phyloP scores from a whole-genome alignment of 1,140 invertebrate species.

The Ips typographus region DNA sequence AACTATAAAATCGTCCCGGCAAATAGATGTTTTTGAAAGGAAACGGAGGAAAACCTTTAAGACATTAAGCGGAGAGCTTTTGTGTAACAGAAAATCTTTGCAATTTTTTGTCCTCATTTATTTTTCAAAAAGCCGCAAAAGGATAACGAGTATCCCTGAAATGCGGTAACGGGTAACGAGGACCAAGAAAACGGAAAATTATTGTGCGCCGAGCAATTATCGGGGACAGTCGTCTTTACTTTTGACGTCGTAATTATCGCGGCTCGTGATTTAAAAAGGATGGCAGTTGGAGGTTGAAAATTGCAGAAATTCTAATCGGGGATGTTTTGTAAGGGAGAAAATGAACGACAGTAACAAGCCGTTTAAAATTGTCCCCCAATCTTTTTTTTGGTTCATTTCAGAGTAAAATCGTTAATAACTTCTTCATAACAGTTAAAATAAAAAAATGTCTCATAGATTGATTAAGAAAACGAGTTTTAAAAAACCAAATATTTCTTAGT shows the following conservation, averaged over 20 bases:
- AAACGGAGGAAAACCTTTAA: background rate
- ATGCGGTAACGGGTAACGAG: constrained; percentile 29
- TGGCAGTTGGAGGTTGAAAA: constrained; percentile 8
- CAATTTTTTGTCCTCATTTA: constrained; percentile 32
- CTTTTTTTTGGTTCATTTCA: too few relatives aligned
- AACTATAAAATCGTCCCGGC: background rate
- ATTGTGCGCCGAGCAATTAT: constrained; percentile 31
- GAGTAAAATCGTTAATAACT: constrained; percentile 4
- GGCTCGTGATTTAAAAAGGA: constrained; percentile 20
- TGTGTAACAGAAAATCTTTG: constrained; percentile 14
- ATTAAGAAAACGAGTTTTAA: too few relatives aligned
- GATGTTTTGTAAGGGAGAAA: too few relatives aligned
- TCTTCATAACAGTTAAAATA: constrained; percentile 1
- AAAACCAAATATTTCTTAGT: background rate
- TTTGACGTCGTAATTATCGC: constrained; percentile 27
- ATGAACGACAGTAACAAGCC: too few relatives aligned
- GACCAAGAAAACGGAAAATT: constrained; percentile 32
- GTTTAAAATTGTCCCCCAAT: too few relatives aligned
- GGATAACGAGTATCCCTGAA: constrained; percentile 26
- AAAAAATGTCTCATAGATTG: background rate
- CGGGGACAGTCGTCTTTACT: constrained; percentile 19
- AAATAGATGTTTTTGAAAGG: background rate
- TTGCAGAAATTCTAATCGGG: too few relatives aligned
- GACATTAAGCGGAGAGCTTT: background rate
- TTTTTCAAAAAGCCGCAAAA: constrained; percentile 23